A percentile compares a stretch with the other conserved stretches of the same genome.
phyloP scores from a whole-genome alignment of 2,888 invertebrate species.

The Myopa tessellatipennis region DNA sequence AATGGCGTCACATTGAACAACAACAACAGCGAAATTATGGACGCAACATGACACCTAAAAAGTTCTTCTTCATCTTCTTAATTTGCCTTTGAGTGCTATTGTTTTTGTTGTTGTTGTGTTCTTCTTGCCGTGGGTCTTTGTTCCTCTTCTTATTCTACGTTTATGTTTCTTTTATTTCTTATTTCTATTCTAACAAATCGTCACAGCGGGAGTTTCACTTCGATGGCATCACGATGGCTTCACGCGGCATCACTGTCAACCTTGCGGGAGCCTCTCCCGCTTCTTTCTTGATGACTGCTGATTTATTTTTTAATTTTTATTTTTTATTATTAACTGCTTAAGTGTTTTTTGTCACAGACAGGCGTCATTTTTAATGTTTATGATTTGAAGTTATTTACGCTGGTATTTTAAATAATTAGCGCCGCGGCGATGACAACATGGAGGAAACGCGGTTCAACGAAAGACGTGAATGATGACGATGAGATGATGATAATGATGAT shows the following conservation, averaged over 20 bases:
- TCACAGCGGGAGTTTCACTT: conserved; percentile 24
- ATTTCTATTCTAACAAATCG: conserved; percentile 18
- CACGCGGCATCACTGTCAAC: conserved; percentile 9
- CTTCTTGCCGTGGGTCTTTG: neutral
- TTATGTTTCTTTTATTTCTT: neutral
- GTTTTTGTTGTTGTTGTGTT: too few relatives aligned
- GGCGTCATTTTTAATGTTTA: neutral
- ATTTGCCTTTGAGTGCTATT: too few relatives aligned
- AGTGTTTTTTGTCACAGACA: neutral
- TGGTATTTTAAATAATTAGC: conserved; percentile 10
- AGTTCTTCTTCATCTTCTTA: neutral
- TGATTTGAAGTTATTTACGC: neutral
- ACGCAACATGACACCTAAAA: neutral
- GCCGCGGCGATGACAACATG: neutral
- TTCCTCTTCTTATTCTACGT: neutral
- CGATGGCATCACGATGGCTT: conserved; percentile 10
- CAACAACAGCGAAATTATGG: too few relatives aligned
- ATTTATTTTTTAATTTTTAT: neutral
- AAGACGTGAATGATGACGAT: neutral
- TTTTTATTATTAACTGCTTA: neutral
- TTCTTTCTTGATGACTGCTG: neutral
- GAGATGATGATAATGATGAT: too few relatives aligned
- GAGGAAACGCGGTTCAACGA: neutral
- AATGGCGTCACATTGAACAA: too few relatives aligned
- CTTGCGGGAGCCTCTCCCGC: conserved; percentile 1